Conservation (phyloP, 2,797 vertebrate species). For the Denticeps clupeoides region DNA sequence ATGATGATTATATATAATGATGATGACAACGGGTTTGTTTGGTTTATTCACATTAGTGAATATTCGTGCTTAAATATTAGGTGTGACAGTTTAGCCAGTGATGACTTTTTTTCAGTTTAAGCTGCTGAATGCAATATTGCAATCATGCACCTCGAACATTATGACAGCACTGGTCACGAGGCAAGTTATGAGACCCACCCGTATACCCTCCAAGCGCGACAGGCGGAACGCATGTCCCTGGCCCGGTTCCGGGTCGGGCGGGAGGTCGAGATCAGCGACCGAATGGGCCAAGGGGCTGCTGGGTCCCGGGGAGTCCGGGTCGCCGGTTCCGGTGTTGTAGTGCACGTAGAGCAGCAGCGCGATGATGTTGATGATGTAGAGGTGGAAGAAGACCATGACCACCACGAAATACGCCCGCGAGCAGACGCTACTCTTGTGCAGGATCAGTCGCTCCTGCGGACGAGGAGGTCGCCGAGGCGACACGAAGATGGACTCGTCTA, state of each 20-base stretch:
- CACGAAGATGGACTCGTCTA: too few species aligned
- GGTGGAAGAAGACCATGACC: conserved; percentile 87
- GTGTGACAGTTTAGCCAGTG: too few species aligned
- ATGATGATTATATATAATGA: too few species aligned
- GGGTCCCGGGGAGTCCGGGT: conserved; percentile 9
- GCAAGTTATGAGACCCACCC: conserved; percentile 49
- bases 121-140: too few species aligned
- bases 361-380: conserved; percentile 85
- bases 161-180: too few species aligned
- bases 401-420: conserved; percentile 87
- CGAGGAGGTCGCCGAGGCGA: conserved; percentile 25
- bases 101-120: too few species aligned
- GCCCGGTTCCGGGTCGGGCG: conserved; percentile 24
- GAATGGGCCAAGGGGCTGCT: conserved; percentile 12
- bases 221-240: conserved; percentile 49
- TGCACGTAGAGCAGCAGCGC: conserved; percentile 84
- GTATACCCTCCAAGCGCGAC: conserved; percentile 78
- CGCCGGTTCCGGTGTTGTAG: conserved; percentile 71
- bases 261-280: conserved; percentile 16
- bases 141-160: too few species aligned
- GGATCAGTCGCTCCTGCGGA: conserved; percentile 49
- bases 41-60: too few species aligned
- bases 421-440: conserved; percentile 73
- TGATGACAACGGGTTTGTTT: too few species aligned
- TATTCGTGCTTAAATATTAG: too few species aligned